A percentile compares a stretch with the other conserved stretches of the same genome.
Evolutionary conservation across 92 coral and sea anemone genomes (phyloP).

Genomic region (Paragorgia papillata): DNA sequence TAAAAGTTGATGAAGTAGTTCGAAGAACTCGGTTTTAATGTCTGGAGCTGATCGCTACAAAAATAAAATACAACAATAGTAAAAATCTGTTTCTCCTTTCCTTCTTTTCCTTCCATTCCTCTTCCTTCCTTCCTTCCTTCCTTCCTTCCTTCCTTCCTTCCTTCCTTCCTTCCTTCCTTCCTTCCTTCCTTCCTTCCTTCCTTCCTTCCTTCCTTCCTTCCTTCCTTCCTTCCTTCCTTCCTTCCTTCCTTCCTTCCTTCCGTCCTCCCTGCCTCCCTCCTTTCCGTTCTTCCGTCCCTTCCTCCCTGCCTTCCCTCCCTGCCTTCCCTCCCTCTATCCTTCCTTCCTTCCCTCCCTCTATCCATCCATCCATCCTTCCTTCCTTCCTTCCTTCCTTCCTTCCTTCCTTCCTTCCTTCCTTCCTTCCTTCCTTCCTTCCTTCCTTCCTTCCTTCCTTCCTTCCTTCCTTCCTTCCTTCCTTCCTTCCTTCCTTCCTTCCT

Average conservation of each 20-base stretch:
- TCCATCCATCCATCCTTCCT: no score
- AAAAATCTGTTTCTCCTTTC: neutral
- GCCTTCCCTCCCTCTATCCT: no score
- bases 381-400: no score
- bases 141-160: neutral
- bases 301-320: neutral
- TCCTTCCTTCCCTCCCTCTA: no score
- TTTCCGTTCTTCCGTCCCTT: neutral
- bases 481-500: no score
- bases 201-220: neutral
- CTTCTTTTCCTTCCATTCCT: neutral
- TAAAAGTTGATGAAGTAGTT: constrained; percentile 86
- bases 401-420: no score
- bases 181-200: neutral
- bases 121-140: constrained; percentile 3
- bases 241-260: constrained; percentile 1
- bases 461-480: no score
- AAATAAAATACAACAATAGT: neutral
- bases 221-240: neutral
- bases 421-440: no score
- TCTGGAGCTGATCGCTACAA: constrained; percentile 91
- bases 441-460: no score
- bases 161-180: constrained; percentile 2
- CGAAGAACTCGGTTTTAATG: constrained; percentile 91
- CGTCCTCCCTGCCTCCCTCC: neutral